phyloP scores from a whole-genome alignment of 1,140 invertebrate species.

The Littorina saxatilis region DNA sequence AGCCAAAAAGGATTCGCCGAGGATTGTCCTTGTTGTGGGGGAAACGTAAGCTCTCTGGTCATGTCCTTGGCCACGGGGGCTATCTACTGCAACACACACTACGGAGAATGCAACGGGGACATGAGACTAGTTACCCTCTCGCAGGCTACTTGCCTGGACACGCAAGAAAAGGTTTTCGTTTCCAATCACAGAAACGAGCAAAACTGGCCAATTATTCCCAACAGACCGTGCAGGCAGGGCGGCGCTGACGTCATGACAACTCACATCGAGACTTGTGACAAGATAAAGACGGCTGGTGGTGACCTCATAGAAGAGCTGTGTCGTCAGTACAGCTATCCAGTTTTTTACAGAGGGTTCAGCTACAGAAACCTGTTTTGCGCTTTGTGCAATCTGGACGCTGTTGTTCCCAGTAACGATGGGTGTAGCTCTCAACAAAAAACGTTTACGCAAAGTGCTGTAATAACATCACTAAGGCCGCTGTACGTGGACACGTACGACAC shows the following conservation, averaged over 20 bases:
- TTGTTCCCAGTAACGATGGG: background rate
- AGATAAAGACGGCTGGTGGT: background rate
- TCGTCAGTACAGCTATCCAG: constrained; percentile 11
- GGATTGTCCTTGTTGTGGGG: background rate
- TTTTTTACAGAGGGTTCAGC: background rate
- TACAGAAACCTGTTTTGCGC: constrained; percentile 27
- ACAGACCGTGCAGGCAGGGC: background rate
- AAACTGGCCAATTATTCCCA: background rate
- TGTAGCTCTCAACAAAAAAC: background rate
- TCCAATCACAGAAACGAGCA: too few species aligned
- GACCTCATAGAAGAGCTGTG: background rate
- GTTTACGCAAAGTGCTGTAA: too few species aligned
- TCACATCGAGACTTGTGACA: background rate
- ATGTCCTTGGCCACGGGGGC: background rate
- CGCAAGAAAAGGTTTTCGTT: too few species aligned
- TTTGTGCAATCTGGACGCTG: background rate
- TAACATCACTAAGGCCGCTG: too few species aligned
- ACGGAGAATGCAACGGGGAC: constrained; percentile 17
- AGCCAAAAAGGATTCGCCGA: background rate
- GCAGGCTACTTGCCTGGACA: too few species aligned
- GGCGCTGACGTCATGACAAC: background rate
- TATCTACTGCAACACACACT: constrained; percentile 13
- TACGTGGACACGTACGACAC: background rate
- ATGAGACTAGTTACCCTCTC: background rate
- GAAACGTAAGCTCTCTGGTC: background rate